phyloP scores from a whole-genome alignment of 2,797 vertebrate species.

The Hephaestus fuliginosus region DNA sequence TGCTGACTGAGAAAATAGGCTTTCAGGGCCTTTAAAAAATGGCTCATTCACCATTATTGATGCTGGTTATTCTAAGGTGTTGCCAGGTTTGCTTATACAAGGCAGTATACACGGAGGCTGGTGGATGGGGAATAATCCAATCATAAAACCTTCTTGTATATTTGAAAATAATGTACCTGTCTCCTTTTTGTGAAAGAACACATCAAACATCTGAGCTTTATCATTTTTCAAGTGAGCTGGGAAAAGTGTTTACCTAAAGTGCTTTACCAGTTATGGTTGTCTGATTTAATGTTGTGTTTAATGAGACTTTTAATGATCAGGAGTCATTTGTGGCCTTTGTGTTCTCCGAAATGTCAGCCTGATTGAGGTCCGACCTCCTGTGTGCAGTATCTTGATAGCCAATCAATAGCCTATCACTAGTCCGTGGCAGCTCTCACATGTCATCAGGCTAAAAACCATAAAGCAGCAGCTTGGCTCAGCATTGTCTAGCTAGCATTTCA shows the following conservation, averaged over 20 bases:
- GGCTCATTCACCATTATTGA: constrained; percentile 4
- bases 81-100: constrained; percentile 19
- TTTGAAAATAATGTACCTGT: neutral
- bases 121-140: constrained; percentile 18
- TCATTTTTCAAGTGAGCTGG: constrained; percentile 40
- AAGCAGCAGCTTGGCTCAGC: constrained; percentile 56
- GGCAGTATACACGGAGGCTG: neutral
- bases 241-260: constrained; percentile 66
- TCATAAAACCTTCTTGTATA: constrained; percentile 17
- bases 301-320: constrained; percentile 75
- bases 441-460: constrained; percentile 70
- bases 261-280: constrained; percentile 54
- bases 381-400: constrained; percentile 68
- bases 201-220: constrained; percentile 34
- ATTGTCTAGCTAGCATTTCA: constrained; percentile 62
- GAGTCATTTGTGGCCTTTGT: constrained; percentile 65
- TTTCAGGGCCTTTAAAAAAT: neutral
- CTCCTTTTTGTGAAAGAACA: constrained; percentile 32
- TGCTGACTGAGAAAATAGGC: neutral
- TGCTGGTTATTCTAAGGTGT: constrained; percentile 14
- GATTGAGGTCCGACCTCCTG: constrained; percentile 71
- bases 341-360: constrained; percentile 72
- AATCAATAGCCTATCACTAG: constrained; percentile 80
- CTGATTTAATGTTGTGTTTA: constrained; percentile 79
- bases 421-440: constrained; percentile 65